phyloP scores from a whole-genome alignment of 2,888 invertebrate species.

The Aethes cnicana region DNA sequence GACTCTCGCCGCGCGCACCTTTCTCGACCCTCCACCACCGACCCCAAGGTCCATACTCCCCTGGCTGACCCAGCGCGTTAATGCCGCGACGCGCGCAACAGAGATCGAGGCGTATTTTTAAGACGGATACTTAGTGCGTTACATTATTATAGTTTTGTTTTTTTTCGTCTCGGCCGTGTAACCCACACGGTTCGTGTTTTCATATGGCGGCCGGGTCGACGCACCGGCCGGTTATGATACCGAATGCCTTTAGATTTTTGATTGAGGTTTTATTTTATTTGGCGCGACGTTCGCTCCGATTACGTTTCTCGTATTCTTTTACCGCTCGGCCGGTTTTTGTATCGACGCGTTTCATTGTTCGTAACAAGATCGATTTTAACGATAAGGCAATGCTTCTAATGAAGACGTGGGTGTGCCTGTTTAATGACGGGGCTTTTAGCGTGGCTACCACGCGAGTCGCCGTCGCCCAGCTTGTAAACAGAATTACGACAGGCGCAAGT shows the following conservation, averaged over 20 bases:
- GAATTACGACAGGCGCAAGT: too few relatives aligned
- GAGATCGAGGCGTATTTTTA: slow-evolving; percentile 77
- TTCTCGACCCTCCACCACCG: slow-evolving; percentile 23
- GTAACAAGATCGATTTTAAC: slow-evolving; percentile 77
- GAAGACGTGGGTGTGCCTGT: slow-evolving; percentile 75
- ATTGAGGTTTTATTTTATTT: slow-evolving; percentile 80
- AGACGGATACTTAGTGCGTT: slow-evolving; percentile 81
- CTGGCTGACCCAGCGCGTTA: slow-evolving; percentile 55
- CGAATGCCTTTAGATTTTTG: slow-evolving; percentile 77
- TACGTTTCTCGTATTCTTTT: slow-evolving; percentile 78
- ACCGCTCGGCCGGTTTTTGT: slow-evolving; percentile 75
- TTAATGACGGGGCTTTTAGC: slow-evolving; percentile 47
- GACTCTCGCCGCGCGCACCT: slow-evolving; percentile 40
- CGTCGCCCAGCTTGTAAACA: too few relatives aligned
- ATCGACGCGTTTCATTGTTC: slow-evolving; percentile 77
- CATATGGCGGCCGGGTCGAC: slow-evolving; percentile 73
- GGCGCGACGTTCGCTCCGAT: slow-evolving; percentile 71
- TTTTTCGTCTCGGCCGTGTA: slow-evolving; percentile 69
- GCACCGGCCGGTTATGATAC: slow-evolving; percentile 77
- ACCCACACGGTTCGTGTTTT: slow-evolving; percentile 68
- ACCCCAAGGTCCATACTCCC: slow-evolving; percentile 34
- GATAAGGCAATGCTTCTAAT: slow-evolving; percentile 73
- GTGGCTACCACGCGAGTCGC: slow-evolving; percentile 35
- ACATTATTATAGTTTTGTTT: slow-evolving; percentile 78
- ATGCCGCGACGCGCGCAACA: slow-evolving; percentile 72